Percentiles rank a stretch among this genome's conserved stretches.
Evolutionary conservation across 2,113 vertebrate species (phyloP).

Genomic region (Eulemur macaco): DNA sequence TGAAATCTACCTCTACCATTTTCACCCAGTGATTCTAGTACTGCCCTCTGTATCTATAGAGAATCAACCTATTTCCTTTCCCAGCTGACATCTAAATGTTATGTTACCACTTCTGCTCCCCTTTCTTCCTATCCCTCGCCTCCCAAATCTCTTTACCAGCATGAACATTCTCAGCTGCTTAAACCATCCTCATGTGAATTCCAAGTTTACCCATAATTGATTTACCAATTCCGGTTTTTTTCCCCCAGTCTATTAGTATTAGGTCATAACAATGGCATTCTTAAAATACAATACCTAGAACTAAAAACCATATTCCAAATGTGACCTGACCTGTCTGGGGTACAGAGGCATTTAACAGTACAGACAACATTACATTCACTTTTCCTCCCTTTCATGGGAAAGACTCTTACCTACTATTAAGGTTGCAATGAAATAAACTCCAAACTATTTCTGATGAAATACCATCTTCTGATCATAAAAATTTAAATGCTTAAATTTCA

Average conservation of each 20-base stretch:
- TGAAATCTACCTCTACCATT: background rate
- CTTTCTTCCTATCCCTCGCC: background rate
- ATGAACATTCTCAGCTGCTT: background rate
- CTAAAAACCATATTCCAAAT: background rate
- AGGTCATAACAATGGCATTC: background rate
- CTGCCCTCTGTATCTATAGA: background rate
- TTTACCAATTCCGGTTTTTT: background rate
- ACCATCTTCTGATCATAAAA: background rate
- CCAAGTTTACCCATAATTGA: background rate
- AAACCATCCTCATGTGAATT: background rate
- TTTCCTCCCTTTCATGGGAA: background rate
- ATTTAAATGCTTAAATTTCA: conserved; percentile 31
- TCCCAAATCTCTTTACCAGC: background rate
- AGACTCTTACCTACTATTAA: background rate
- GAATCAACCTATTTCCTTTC: background rate
- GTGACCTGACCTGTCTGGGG: background rate
- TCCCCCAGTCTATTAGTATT: no score
- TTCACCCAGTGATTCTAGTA: background rate
- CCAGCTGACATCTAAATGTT: background rate
- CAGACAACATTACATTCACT: background rate
- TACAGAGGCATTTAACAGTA: background rate
- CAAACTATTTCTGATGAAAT: background rate
- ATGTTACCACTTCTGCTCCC: background rate
- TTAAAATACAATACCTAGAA: background rate
- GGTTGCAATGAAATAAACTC: background rate